phyloP scores from a whole-genome alignment of 2,888 invertebrate species.

The Tanypteryx hageni region DNA sequence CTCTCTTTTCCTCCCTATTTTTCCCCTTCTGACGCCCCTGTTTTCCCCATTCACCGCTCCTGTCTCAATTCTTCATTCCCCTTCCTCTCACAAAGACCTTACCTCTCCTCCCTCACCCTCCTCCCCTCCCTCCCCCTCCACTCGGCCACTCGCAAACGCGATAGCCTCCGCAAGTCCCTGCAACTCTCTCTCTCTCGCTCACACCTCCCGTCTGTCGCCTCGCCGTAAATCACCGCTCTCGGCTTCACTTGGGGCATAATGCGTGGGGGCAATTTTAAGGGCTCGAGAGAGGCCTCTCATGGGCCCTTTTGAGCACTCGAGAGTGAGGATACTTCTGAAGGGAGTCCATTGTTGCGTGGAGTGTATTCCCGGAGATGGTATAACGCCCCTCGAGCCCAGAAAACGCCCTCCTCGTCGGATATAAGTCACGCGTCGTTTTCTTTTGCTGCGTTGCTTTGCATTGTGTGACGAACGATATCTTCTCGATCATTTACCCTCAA shows the following conservation, averaged over 20 bases:
- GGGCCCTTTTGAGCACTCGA: neutral
- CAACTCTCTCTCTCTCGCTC: neutral
- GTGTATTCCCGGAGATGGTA: constrained; percentile 13
- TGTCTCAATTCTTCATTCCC: constrained; percentile 19
- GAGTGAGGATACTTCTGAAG: constrained; percentile 1
- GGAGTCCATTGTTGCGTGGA: neutral
- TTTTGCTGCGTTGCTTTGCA: constrained; percentile 13
- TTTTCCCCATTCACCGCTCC: constrained; percentile 14
- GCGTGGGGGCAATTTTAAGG: constrained; percentile 27
- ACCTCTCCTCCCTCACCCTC: neutral
- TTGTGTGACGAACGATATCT: constrained; percentile 17
- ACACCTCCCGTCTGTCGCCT: neutral
- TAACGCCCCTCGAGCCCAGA: neutral
- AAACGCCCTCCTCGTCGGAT: constrained; percentile 1
- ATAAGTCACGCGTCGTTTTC: neutral
- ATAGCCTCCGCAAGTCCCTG: too few relatives aligned
- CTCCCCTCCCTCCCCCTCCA: neutral
- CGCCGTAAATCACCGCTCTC: constrained; percentile 18
- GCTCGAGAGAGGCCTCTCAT: neutral
- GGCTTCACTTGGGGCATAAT: neutral
- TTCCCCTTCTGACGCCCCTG: neutral
- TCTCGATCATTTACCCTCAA: constrained; percentile 21
- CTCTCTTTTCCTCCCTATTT: neutral
- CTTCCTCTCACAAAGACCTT: neutral
- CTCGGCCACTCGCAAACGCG: too few relatives aligned